Conservation (phyloP, 2,113 vertebrate genomes). For the Calyptommatus sinebrachiatus region DNA sequence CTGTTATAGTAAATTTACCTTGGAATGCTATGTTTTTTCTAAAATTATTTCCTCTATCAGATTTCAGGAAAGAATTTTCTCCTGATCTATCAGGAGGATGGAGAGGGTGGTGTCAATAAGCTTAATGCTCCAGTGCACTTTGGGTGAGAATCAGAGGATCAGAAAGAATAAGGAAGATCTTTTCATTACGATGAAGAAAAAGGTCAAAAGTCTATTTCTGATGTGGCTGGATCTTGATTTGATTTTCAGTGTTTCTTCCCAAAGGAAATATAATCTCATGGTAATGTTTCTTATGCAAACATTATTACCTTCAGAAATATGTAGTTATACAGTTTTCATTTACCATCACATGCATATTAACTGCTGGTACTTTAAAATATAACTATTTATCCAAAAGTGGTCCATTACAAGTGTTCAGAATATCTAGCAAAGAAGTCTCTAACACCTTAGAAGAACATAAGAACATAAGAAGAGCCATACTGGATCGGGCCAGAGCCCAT, state of each 20-base stretch:
- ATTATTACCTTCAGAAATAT: background rate
- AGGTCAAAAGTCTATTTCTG: background rate
- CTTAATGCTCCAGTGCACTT: background rate
- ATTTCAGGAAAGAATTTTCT: no score
- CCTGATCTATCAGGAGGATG: background rate
- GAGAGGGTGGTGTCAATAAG: background rate
- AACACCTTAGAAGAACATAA: no score
- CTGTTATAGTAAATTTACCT: no score
- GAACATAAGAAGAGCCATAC: no score
- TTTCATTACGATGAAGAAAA: background rate
- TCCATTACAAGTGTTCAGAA: no score
- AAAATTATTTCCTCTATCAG: no score
- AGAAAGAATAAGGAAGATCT: background rate
- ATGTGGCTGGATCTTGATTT: conserved; percentile 1
- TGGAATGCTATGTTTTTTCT: no score
- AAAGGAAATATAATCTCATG: background rate
- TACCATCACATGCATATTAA: background rate
- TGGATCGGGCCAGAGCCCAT: no score
- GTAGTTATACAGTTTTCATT: background rate
- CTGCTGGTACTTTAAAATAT: background rate
- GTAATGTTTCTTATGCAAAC: background rate
- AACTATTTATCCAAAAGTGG: no score
- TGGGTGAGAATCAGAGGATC: background rate
- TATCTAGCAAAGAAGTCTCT: no score
- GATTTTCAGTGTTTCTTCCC: background rate